These are phyloP conservation scores for Eilema caniola DNA, from an alignment of 2,888 invertebrate species.

Conservation along the genomic window DNA sequence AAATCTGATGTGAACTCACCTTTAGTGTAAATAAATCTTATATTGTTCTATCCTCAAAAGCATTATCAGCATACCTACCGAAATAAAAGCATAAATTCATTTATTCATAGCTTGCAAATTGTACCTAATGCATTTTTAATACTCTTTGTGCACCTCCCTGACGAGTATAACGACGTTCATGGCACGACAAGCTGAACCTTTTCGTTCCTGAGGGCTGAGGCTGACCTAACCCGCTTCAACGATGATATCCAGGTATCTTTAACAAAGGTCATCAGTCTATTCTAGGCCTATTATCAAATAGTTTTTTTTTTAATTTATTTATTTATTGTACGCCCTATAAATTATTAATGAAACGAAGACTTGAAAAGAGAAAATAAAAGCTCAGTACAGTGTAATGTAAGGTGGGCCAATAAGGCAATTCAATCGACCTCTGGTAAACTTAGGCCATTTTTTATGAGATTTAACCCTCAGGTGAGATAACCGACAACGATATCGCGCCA, in stretches of 20 bases:
- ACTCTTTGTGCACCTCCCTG: not conserved
- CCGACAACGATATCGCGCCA: too few relatives aligned
- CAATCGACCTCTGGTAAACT: too few relatives aligned
- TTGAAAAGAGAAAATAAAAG: too few relatives aligned
- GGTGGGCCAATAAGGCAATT: too few relatives aligned
- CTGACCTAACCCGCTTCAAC: not conserved
- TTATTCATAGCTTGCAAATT: not conserved
- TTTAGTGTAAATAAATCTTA: not conserved
- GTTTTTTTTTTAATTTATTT: too few relatives aligned
- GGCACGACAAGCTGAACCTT: not conserved
- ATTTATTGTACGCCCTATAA: too few relatives aligned
- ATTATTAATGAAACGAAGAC: too few relatives aligned
- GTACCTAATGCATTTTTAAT: not conserved
- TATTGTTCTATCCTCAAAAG: constrained; percentile 6
- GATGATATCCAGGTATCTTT: not conserved
- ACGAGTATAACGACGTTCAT: not conserved
- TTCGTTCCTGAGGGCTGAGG: not conserved
- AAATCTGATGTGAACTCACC: not conserved
- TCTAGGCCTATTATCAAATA: too few relatives aligned
- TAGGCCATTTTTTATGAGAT: too few relatives aligned
- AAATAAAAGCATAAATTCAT: not conserved
- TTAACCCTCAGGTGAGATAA: too few relatives aligned
- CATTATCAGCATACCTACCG: constrained; percentile 8
- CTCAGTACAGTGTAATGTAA: too few relatives aligned
- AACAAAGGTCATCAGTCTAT: not conserved